phyloP scores from a whole-genome alignment of 2,888 invertebrate genomes.

The Clanis bilineata region DNA sequence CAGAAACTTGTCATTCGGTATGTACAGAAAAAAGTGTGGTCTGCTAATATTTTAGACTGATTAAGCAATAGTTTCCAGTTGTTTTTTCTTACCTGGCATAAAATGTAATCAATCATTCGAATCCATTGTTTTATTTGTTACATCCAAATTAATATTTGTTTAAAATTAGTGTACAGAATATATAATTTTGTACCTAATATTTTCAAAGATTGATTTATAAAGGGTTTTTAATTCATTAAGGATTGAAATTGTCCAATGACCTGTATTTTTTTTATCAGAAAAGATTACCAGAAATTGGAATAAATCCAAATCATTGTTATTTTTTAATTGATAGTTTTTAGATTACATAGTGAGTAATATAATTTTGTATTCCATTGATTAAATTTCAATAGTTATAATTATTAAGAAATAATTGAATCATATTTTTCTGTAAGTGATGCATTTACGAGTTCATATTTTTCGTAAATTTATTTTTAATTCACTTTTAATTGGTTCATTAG shows the following conservation, averaged over 20 bases:
- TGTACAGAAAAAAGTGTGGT: constrained; percentile 8
- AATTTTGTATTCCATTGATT: constrained; percentile 25
- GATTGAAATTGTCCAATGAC: too few species aligned
- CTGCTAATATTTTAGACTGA: constrained; percentile 12
- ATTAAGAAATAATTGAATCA: constrained; percentile 34
- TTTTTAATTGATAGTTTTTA: constrained; percentile 11
- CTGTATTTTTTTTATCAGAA: background rate
- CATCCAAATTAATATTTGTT: too few species aligned
- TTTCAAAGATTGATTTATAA: too few species aligned
- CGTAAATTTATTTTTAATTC: constrained; percentile 40
- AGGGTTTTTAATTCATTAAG: too few species aligned
- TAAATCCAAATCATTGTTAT: constrained; percentile 6
- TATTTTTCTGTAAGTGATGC: constrained; percentile 55
- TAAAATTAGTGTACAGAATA: too few species aligned
- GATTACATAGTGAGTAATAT: constrained; percentile 7
- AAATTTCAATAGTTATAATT: constrained; percentile 26
- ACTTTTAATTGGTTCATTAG: constrained; percentile 58
- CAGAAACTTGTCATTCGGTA: background rate
- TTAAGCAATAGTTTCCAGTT: background rate
- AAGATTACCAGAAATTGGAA: background rate
- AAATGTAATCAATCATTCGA: too few species aligned
- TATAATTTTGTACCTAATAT: too few species aligned
- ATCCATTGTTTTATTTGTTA: too few species aligned
- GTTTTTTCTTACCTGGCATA: background rate
- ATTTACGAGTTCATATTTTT: constrained; percentile 56